phyloP scores from a whole-genome alignment of 35 echinoderm and acorn worm genomes.

The Apostichopus japonicus region DNA sequence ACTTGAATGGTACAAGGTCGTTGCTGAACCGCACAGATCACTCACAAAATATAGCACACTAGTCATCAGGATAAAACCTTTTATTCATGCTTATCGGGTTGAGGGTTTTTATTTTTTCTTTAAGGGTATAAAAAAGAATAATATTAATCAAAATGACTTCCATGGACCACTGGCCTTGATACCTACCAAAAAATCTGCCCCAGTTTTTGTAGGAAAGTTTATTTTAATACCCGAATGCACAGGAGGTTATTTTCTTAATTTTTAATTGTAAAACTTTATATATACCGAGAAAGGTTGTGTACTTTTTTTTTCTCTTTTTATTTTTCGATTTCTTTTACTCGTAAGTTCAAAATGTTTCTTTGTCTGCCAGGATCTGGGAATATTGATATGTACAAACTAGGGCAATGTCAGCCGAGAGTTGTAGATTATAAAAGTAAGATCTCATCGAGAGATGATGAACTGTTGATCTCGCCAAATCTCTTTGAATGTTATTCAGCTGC shows the following conservation, averaged over 20 bases:
- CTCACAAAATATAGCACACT: not conserved
- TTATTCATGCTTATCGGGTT: not conserved
- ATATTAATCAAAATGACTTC: too few species aligned
- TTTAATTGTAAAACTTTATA: too few species aligned
- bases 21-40: not conserved
- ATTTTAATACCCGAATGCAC: not conserved
- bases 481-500: too few species aligned
- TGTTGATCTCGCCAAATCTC: too few species aligned
- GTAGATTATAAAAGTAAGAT: too few species aligned
- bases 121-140: too few species aligned
- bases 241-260: not conserved
- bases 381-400: not conserved
- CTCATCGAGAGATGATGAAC: too few species aligned
- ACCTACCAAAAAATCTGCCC: not conserved
- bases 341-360: not conserved
- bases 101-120: too few species aligned
- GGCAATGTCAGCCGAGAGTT: not conserved
- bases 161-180: too few species aligned
- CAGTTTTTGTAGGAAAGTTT: not conserved
- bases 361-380: not conserved
- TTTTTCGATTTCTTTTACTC: not conserved
- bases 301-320: not conserved
- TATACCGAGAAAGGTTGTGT: not conserved
- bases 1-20: not conserved
- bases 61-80: not conserved